Base-by-base conservation (phyloP, 2,888 invertebrate genomes). In the Xanthia togata region DNA sequence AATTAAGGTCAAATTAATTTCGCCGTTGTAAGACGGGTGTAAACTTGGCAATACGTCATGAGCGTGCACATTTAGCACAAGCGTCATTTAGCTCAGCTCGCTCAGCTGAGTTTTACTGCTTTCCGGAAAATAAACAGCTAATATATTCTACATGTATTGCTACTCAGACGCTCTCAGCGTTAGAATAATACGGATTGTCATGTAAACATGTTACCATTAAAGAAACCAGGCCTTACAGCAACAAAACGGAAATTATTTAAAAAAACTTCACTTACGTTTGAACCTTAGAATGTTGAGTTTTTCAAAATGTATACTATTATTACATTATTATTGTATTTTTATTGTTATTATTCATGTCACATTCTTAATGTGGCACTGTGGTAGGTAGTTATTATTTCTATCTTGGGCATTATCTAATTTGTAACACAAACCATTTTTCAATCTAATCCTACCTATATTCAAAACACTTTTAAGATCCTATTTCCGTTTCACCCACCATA, bases 51-150 rank as follows among this genome's bases (percentile, higher is more conserved):
- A 38, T 76, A 76, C 65, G 38, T 76, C 62, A 87, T 84, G 84
- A 80, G 35, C 31, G 20, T 60, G 76, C 87, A 79, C 65, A 69
- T 84, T 87, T 47, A 60, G n/a, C 59, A 64, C 73, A 85, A 85
- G 82, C 73, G 26, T 85, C 82, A 85, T 85, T 87, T 81, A 85
- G 71, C 78, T 57, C 70, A 60, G 67, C 20, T 74, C 74, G 63
- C 85, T 85, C 63, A 81, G 74, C 63, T 71, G 73, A 63, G 47
- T 71, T 81, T 85, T 67, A 85, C 74, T 73, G 70, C 85, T 85
- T 84, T 87, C 77, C 70, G 77, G 73, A 70, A 84, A 78, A 87
- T 85, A 81, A 85, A 85, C 77, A 67, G 73, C 83, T 85, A 74
- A 83, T 86, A 64, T 86, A 82, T 86, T 78, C 63, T 60, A 62